Evolutionary conservation across 2,113 vertebrate species (phyloP).

Genomic region (Argyrosomus japonicus): DNA sequence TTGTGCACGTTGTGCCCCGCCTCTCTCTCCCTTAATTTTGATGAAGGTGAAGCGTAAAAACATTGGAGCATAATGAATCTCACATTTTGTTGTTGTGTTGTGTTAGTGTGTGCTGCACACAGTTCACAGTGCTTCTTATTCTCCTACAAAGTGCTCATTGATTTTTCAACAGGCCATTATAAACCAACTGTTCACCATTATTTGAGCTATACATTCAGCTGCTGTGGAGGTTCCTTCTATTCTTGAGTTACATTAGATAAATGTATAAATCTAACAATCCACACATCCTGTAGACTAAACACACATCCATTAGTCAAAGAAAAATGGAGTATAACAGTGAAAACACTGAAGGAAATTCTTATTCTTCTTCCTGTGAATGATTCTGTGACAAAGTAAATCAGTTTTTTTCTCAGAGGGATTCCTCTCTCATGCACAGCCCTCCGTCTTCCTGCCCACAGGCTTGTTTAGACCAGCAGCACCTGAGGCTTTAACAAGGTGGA

Average conservation of each 20-base stretch:
- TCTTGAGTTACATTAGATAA: constrained; percentile 32
- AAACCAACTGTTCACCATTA: background rate
- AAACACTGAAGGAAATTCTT: background rate
- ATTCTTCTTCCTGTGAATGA: background rate
- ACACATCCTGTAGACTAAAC: constrained; percentile 6
- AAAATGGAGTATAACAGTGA: background rate
- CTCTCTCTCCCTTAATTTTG: too few species aligned
- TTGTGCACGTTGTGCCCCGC: too few species aligned
- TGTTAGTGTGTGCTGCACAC: background rate
- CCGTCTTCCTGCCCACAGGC: background rate
- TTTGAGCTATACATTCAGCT: background rate
- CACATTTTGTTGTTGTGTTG: background rate
- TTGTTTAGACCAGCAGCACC: constrained; percentile 22
- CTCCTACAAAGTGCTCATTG: background rate
- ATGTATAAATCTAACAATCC: background rate
- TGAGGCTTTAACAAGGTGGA: constrained; percentile 37
- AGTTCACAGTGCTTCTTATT: background rate
- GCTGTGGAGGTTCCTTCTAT: background rate
- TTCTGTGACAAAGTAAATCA: background rate
- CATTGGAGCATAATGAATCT: background rate
- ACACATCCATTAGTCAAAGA: background rate
- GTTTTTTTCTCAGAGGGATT: background rate
- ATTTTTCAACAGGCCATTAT: background rate
- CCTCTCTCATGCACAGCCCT: background rate
- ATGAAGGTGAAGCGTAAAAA: too few species aligned